Evolutionary conservation across 2,113 vertebrate species (phyloP).

Genomic region (Nematolebias whitei): DNA sequence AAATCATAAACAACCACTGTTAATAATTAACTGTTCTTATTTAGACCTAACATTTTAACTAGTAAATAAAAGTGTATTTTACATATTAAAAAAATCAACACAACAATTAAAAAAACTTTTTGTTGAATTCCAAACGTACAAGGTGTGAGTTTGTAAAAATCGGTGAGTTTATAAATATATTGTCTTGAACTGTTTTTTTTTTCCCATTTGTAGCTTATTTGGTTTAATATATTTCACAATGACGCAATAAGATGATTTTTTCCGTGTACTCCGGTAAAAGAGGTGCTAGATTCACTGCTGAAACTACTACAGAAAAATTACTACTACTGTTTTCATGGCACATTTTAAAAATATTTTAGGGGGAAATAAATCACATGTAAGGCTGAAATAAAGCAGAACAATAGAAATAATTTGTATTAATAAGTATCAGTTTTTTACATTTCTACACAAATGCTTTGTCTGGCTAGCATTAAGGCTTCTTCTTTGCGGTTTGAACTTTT

Average conservation of each 20-base stretch:
- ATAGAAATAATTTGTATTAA: constrained; percentile 1
- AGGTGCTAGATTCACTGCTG: constrained; percentile 4
- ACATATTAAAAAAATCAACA: neutral
- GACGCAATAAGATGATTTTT: constrained; percentile 9
- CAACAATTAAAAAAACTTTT: neutral
- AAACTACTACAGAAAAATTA: constrained; percentile 12
- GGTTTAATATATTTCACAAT: neutral
- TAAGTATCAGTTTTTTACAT: neutral
- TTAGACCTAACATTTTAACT: too few relatives aligned
- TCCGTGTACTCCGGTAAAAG: neutral
- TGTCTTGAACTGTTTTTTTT: neutral
- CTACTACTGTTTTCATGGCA: constrained; percentile 10
- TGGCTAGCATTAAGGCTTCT: neutral
- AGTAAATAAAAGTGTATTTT: neutral
- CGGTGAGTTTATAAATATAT: neutral
- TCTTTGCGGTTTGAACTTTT: neutral
- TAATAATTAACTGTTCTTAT: neutral
- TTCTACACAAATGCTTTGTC: neutral
- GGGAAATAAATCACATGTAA: neutral
- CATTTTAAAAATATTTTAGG: too few relatives aligned
- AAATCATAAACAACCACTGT: neutral
- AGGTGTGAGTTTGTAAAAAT: neutral
- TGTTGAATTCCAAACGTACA: neutral
- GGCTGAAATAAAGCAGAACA: neutral
- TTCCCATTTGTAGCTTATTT: neutral